Conservation (phyloP, 2,888 invertebrate genomes). For the Boloria selene region DNA sequence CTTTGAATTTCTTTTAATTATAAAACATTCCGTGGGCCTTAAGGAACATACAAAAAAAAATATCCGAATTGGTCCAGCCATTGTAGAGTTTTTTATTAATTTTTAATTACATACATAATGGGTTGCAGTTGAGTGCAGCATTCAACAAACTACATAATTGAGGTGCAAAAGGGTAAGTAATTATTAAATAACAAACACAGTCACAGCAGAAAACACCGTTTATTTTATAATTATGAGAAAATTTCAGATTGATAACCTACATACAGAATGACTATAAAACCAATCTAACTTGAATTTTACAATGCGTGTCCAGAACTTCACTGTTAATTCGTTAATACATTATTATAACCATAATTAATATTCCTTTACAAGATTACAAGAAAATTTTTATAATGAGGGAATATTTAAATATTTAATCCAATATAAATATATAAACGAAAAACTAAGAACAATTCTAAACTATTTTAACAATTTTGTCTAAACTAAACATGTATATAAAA, state of each 20-base stretch:
- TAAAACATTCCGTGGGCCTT: no score
- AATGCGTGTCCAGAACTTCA: constrained; percentile 68
- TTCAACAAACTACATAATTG: no score
- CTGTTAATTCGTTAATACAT: constrained; percentile 63
- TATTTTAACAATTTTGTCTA: constrained; percentile 76
- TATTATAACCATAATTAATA: constrained; percentile 42
- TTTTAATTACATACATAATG: no score
- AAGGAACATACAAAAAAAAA: no score
- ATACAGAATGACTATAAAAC: constrained; percentile 82
- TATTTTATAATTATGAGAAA: constrained; percentile 84
- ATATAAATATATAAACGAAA: constrained; percentile 54
- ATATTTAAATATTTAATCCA: constrained; percentile 63
- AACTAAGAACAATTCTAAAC: constrained; percentile 70
- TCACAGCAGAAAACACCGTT: constrained; percentile 84
- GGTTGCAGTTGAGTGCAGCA: neutral
- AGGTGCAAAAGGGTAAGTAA: no score
- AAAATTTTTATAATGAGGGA: constrained; percentile 65
- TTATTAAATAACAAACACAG: constrained; percentile 45
- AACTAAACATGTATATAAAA: constrained; percentile 73
- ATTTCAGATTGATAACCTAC: constrained; percentile 83
- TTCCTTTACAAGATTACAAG: constrained; percentile 77
- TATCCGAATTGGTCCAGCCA: no score
- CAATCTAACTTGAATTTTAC: constrained; percentile 80
- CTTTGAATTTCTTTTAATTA: no score
- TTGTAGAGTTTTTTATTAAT: no score